Conservation (phyloP, 2,113 vertebrate species). For the Myotis davidii region DNA sequence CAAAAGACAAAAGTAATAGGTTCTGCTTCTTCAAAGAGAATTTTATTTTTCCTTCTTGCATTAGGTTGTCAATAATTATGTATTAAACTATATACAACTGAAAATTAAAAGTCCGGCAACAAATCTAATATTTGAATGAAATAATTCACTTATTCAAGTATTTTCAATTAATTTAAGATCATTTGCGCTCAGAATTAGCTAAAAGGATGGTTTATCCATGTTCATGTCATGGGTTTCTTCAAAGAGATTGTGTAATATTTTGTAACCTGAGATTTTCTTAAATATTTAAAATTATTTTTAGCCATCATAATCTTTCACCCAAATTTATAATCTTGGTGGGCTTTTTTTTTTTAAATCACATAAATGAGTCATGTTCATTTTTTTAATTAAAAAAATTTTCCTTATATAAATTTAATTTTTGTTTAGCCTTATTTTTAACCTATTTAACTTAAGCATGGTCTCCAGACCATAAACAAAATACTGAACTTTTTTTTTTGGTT, state of each 20-base stretch:
- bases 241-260: background rate
- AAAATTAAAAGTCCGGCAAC: slow-evolving; percentile 11
- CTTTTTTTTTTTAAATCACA: background rate
- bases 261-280: slow-evolving; percentile 18
- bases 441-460: background rate
- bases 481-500: background rate
- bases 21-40: background rate
- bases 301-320: background rate
- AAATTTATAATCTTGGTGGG: background rate
- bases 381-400: background rate
- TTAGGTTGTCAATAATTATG: background rate
- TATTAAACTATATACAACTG: background rate
- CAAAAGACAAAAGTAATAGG: slow-evolving; percentile 39
- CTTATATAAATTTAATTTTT: slow-evolving; percentile 33
- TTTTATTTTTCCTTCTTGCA: background rate
- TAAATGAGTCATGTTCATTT: background rate
- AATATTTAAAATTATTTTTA: slow-evolving; percentile 34
- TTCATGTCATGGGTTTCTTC: background rate
- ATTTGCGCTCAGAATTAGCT: slow-evolving; percentile 17
- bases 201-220: background rate
- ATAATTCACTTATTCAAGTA: background rate
- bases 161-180: slow-evolving; percentile 39
- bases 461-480: background rate
- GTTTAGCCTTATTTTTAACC: background rate
- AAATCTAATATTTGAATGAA: slow-evolving; percentile 32